Evolutionary conservation across 2,113 vertebrate genomes (phyloP).

Genomic region (Empidonax traillii): DNA sequence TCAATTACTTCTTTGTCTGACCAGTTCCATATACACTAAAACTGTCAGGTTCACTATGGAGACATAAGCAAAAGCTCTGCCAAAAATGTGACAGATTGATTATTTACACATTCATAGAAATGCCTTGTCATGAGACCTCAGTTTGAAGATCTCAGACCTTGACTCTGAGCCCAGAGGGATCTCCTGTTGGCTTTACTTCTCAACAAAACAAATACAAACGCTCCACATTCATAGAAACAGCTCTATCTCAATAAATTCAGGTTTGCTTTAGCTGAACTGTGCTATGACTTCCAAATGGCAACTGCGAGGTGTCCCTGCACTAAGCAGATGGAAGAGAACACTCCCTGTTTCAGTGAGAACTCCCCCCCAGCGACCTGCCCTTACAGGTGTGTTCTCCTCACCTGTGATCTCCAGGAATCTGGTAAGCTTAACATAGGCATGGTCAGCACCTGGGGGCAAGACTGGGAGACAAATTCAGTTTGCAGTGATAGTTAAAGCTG

Average conservation of each 20-base stretch:
- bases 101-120: slow-evolving; percentile 9
- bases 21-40: not conserved
- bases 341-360: not conserved
- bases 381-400: not conserved
- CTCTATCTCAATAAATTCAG: not conserved
- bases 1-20: not conserved
- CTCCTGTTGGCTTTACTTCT: not conserved
- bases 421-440: not conserved
- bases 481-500: not conserved
- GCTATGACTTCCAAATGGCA: not conserved
- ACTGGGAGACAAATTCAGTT: not conserved
- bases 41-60: not conserved
- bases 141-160: not conserved
- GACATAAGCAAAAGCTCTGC: not conserved
- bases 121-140: not conserved
- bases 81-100: not conserved
- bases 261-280: not conserved
- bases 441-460: not conserved
- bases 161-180: not conserved
- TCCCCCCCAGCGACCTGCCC: no score
- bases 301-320: not conserved
- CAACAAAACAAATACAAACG: not conserved
- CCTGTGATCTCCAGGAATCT: not conserved
- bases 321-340: not conserved
- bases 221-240: not conserved